Percentiles rank a stretch among this genome's conserved stretches.
Conservation (phyloP, 2,113 vertebrate genomes). For the Gymnocephalus cernua region DNA sequence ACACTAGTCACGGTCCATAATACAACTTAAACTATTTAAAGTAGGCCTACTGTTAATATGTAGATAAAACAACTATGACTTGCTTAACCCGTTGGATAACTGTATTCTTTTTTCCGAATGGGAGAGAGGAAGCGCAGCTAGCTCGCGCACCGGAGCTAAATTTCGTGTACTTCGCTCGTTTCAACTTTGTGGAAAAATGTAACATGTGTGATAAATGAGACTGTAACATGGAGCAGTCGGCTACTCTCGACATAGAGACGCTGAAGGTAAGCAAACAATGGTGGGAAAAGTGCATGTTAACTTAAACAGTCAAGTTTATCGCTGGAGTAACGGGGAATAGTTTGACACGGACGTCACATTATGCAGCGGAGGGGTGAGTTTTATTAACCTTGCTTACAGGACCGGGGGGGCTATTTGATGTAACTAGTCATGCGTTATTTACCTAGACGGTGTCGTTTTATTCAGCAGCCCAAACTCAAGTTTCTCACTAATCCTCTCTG, state of each 20-base stretch:
- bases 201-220: constrained; percentile 46
- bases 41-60: background rate
- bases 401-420: background rate
- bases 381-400: background rate
- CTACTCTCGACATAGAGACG: constrained; percentile 76
- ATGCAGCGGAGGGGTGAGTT: constrained; percentile 11
- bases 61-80: background rate
- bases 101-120: background rate
- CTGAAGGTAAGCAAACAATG: constrained; percentile 71
- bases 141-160: background rate
- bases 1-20: background rate
- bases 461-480: constrained; percentile 1
- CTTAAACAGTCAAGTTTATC: background rate
- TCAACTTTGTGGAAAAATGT: constrained; percentile 76
- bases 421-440: background rate
- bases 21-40: background rate
- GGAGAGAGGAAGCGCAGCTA: background rate
- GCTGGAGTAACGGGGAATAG: background rate
- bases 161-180: constrained; percentile 12
- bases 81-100: background rate
- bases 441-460: constrained; percentile 9
- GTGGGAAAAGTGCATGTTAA: background rate
- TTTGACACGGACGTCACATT: background rate
- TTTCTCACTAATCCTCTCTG: background rate
- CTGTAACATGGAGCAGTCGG: constrained; percentile 77